These are phyloP conservation scores for Diploscapter pachys DNA, from an alignment of 1,140 invertebrate species.

Conservation along the genomic window DNA sequence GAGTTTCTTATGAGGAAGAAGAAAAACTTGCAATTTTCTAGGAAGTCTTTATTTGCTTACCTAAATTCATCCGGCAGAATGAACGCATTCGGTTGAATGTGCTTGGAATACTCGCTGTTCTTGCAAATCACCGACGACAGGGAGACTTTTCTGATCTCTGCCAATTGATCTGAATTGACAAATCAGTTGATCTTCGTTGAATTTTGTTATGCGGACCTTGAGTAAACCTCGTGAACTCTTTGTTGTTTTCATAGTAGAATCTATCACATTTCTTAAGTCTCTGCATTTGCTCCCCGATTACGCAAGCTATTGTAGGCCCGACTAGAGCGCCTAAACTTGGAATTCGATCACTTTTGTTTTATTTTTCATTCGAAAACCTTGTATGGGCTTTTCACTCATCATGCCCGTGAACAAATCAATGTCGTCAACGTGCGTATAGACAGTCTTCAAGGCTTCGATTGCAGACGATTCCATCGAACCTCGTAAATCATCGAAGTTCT, in stretches of 20 bases:
- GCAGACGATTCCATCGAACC: constrained; percentile 46
- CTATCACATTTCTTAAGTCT: constrained; percentile 76
- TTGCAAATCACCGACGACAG: constrained; percentile 81
- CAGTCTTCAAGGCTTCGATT: constrained; percentile 40
- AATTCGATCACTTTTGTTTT: neutral
- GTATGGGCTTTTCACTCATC: constrained; percentile 65
- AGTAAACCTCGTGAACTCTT: constrained; percentile 44
- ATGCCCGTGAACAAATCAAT: constrained; percentile 59
- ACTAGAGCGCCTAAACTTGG: constrained; percentile 15
- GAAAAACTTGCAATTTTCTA: neutral
- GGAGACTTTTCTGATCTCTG: constrained; percentile 76
- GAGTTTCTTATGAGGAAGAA: neutral
- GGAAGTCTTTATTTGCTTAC: constrained; percentile 25
- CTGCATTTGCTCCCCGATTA: constrained; percentile 68
- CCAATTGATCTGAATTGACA: constrained; percentile 67
- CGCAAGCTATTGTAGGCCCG: constrained; percentile 57
- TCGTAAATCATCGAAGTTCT: constrained; percentile 44
- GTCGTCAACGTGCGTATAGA: constrained; percentile 54
- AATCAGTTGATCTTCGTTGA: neutral
- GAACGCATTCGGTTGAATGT: constrained; percentile 57
- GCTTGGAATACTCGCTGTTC: constrained; percentile 64
- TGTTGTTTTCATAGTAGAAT: constrained; percentile 84
- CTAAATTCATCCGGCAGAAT: constrained; percentile 54
- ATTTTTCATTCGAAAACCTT: constrained; percentile 69
- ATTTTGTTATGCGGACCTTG: constrained; percentile 31